Conservation (phyloP, 2,113 vertebrate species). For the Galeopterus variegatus region DNA sequence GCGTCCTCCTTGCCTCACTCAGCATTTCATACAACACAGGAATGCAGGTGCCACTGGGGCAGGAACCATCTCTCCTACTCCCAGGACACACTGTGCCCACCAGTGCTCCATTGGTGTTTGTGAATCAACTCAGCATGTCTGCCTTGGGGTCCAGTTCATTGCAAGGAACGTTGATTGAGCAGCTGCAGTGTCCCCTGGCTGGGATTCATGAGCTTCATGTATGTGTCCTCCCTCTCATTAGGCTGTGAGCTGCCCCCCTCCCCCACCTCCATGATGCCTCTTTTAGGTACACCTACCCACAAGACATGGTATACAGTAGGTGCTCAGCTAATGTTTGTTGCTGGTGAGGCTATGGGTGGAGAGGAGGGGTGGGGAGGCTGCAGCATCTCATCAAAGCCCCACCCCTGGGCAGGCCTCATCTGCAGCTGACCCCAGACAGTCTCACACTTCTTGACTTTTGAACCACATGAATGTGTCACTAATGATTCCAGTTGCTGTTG, state of each 20-base stretch:
- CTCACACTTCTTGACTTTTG: not conserved
- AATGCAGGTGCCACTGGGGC: fast-evolving
- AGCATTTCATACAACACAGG: not conserved
- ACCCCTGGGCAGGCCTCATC: not conserved
- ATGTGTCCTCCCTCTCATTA: not conserved
- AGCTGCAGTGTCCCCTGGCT: not conserved
- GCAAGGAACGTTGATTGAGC: not conserved
- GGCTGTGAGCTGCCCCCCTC: not conserved
- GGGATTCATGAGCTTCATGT: not conserved
- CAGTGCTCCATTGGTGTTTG: not conserved
- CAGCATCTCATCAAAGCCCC: not conserved
- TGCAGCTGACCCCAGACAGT: not conserved
- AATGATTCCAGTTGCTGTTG: not conserved
- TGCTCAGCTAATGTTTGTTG: not conserved
- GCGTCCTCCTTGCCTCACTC: not conserved
- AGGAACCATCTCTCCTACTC: not conserved
- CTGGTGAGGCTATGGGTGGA: not conserved
- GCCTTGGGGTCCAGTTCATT: not conserved
- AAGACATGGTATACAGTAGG: not conserved
- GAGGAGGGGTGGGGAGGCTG: not conserved
- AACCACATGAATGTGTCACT: not conserved
- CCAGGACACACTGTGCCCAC: not conserved
- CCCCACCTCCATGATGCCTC: not conserved
- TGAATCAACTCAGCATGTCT: not conserved
- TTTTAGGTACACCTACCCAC: fast-evolving